Conservation (phyloP, 37 sponge, comb jelly and placozoan genomes). For the Trichoplax adhaerens region DNA sequence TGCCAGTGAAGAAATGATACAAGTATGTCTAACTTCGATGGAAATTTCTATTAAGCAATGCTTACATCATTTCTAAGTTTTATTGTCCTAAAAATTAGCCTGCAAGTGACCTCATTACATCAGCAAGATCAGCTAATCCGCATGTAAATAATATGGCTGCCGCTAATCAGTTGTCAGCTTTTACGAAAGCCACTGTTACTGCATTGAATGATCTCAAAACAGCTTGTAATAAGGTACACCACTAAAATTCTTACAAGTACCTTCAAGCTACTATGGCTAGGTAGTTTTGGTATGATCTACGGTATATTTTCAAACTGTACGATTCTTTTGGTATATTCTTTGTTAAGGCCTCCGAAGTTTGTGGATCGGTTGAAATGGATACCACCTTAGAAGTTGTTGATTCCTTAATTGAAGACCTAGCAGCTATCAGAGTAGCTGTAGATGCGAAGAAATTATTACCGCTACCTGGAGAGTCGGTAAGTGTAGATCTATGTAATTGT, state of each 20-base stretch:
- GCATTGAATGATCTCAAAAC: conserved; percentile 75
- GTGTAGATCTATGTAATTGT: conserved; percentile 14
- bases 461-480: conserved; percentile 39
- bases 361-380: conserved; percentile 15
- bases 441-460: conserved; percentile 31
- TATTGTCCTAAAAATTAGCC: neutral
- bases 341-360: conserved; percentile 11
- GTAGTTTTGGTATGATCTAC: neutral
- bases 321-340: conserved; percentile 1
- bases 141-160: conserved; percentile 89
- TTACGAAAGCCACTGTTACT: conserved; percentile 78
- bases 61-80: neutral
- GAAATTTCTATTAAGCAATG: neutral
- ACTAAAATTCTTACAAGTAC: conserved; percentile 3
- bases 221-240: conserved; percentile 56
- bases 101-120: conserved; percentile 26
- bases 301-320: neutral
- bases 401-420: conserved; percentile 14
- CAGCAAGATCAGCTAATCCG: conserved; percentile 92
- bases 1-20: conserved; percentile 64
- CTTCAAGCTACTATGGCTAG: neutral
- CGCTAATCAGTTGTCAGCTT: conserved; percentile 87
- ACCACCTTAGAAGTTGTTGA: conserved; percentile 15
- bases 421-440: conserved; percentile 24
- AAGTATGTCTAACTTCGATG: conserved; percentile 9